These are phyloP conservation scores for Carollia perspicillata DNA, from an alignment of 2,113 vertebrate species.

Conservation along the genomic window DNA sequence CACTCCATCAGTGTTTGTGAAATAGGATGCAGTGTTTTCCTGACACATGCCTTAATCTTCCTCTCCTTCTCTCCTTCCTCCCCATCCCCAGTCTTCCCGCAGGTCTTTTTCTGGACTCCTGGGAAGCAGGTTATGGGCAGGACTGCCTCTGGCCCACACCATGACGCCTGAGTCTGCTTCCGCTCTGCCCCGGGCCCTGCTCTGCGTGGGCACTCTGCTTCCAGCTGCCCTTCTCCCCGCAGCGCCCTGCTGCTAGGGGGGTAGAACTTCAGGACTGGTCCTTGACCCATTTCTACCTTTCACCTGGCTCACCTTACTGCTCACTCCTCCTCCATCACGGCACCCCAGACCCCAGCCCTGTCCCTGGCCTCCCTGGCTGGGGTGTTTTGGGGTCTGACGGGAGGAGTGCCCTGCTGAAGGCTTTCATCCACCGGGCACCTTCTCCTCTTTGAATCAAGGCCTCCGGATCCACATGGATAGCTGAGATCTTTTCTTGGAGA, in stretches of 20 bases:
- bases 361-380: conserved; percentile 40
- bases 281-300: conserved; percentile 54
- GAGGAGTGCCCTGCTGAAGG: conserved; percentile 44
- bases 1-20: not conserved
- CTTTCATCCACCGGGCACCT: not conserved
- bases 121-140: conserved; percentile 71
- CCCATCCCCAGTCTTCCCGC: not conserved
- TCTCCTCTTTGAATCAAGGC: conserved; percentile 74
- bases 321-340: not conserved
- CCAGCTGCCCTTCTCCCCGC: not conserved
- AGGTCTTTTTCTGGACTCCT: conserved; percentile 55
- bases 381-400: conserved; percentile 26
- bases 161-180: conserved; percentile 79
- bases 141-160: conserved; percentile 62
- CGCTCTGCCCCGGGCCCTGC: conserved; percentile 33
- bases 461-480: conserved; percentile 77
- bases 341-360: not conserved
- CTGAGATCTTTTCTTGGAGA: conserved; percentile 76
- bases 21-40: not conserved
- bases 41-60: not conserved
- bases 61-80: not conserved
- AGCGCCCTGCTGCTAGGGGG: conserved; percentile 71
- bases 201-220: conserved; percentile 63
- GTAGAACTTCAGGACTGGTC: conserved; percentile 39
- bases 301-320: not conserved